These are phyloP conservation scores for Megaceryle maxima DNA, from an alignment of 2,113 vertebrate genomes.

Conservation along the genomic window DNA sequence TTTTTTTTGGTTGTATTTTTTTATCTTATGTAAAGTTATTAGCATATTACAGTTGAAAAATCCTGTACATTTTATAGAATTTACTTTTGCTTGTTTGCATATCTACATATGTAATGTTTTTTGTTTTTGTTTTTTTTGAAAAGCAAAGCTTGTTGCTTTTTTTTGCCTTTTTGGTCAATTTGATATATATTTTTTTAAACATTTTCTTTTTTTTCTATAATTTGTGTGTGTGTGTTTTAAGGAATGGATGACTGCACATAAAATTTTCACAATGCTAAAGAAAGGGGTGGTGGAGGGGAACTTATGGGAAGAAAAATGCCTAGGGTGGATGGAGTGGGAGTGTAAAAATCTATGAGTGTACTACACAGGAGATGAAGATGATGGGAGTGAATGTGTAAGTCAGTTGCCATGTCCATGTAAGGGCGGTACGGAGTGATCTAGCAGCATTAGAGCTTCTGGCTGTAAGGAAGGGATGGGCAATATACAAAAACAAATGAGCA, in stretches of 20 bases:
- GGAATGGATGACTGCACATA: slow-evolving; percentile 90
- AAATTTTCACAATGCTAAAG: slow-evolving; percentile 85
- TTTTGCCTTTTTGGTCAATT: slow-evolving; percentile 73
- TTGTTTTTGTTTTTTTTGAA: not conserved
- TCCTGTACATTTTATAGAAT: slow-evolving; percentile 78
- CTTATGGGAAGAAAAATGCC: slow-evolving; percentile 74
- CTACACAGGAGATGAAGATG: slow-evolving; percentile 97
- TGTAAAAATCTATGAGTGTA: slow-evolving; percentile 90
- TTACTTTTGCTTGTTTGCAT: slow-evolving; percentile 67
- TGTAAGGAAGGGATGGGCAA: slow-evolving; percentile 99
- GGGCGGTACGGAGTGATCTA: slow-evolving; percentile 99
- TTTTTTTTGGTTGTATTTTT: slow-evolving; percentile 78
- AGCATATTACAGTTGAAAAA: slow-evolving; percentile 73
- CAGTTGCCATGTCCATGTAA: slow-evolving; percentile 99
- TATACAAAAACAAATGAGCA: slow-evolving; percentile 99
- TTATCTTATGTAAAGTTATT: slow-evolving; percentile 79
- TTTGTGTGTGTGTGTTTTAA: slow-evolving; percentile 83
- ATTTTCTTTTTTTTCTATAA: slow-evolving; percentile 81
- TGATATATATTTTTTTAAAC: slow-evolving; percentile 85
- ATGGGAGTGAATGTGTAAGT: slow-evolving; percentile 97
- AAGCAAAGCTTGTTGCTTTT: slow-evolving; percentile 67
- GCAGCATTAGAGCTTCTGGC: slow-evolving; percentile 99
- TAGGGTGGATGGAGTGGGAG: slow-evolving; percentile 64
- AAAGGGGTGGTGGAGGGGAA: slow-evolving; percentile 71
- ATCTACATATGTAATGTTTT: slow-evolving; percentile 39